These are phyloP conservation scores for Ctena decussata DNA, from an alignment of 2,888 invertebrate species.

Conservation along the genomic window DNA sequence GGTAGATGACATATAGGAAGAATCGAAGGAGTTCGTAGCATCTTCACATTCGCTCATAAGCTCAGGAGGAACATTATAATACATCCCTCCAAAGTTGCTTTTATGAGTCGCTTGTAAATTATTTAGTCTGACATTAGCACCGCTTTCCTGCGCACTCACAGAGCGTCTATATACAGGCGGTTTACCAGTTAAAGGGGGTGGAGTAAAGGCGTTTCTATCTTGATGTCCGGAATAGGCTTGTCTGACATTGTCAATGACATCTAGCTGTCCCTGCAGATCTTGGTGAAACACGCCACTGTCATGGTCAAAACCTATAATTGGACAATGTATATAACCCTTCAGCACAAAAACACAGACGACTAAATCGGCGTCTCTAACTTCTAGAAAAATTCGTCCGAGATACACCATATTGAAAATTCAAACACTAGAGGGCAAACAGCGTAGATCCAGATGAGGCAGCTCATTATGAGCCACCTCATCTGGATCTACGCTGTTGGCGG, in stretches of 20 bases:
- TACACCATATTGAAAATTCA: too few relatives aligned
- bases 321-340: too few relatives aligned
- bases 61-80: neutral
- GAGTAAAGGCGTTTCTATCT: neutral
- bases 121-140: neutral
- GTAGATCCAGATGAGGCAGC: too few relatives aligned
- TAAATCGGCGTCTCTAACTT: too few relatives aligned
- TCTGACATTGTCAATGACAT: neutral
- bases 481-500: too few relatives aligned
- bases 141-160: neutral
- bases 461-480: too few relatives aligned
- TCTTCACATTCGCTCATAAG: neutral
- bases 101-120: neutral
- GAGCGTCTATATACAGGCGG: neutral
- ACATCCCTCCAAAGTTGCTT: neutral
- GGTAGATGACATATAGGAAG: neutral
- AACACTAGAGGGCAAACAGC: too few relatives aligned
- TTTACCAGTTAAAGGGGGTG: neutral
- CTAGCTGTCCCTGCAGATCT: neutral
- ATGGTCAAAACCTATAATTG: neutral
- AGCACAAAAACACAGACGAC: too few relatives aligned
- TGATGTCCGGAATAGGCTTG: neutral
- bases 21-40: neutral
- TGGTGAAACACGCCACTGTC: neutral
- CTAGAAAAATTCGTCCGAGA: too few relatives aligned